phyloP scores from a whole-genome alignment of 2,888 invertebrate species.

The Lasioglossum figueresi region DNA sequence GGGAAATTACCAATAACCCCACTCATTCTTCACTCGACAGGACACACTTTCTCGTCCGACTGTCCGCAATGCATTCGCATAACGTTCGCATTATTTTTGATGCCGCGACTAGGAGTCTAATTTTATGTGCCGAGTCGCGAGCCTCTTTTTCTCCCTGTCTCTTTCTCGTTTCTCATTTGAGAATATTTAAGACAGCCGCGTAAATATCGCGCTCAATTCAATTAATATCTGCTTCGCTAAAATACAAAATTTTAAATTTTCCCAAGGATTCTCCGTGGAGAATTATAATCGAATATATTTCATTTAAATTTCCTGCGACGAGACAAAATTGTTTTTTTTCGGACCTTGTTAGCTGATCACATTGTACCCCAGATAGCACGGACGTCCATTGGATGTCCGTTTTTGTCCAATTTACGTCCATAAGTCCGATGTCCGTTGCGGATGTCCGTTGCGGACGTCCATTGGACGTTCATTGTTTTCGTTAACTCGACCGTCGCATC shows the following conservation, averaged over 20 bases:
- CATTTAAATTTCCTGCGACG: neutral
- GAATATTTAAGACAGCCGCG: neutral
- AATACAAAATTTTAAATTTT: neutral
- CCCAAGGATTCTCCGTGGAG: neutral
- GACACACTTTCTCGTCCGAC: conserved; percentile 2
- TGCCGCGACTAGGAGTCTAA: conserved; percentile 42
- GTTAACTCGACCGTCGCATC: too few relatives aligned
- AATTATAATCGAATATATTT: neutral
- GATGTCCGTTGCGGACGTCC: too few relatives aligned
- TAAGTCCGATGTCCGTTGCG: too few relatives aligned
- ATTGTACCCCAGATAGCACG: too few relatives aligned
- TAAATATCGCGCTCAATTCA: neutral
- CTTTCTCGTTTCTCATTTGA: neutral
- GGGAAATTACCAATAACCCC: conserved; percentile 22
- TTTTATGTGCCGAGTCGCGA: conserved; percentile 28
- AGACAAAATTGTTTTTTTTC: too few relatives aligned
- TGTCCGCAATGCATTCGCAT: conserved; percentile 16
- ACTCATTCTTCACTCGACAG: conserved; percentile 20
- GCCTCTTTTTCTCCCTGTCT: neutral
- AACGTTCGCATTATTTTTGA: conserved; percentile 43
- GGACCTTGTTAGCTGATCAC: too few relatives aligned
- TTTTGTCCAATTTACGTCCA: too few relatives aligned
- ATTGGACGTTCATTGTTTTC: too few relatives aligned
- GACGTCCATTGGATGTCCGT: too few relatives aligned
- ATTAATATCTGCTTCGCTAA: neutral